These are phyloP conservation scores for Antheraea assamensis DNA, from an alignment of 2,888 invertebrate species.

Conservation along the genomic window DNA sequence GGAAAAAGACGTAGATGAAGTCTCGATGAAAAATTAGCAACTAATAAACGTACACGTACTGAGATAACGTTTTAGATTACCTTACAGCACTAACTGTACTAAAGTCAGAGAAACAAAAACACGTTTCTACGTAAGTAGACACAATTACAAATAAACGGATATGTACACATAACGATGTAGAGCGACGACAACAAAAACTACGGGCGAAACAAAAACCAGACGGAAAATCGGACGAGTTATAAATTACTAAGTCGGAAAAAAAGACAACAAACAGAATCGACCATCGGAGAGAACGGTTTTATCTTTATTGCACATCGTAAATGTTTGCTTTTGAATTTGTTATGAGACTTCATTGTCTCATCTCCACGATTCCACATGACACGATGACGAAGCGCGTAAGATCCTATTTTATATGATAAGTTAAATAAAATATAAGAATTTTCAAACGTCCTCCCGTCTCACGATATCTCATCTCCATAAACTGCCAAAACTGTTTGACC, in stretches of 20 bases:
- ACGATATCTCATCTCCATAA: too few relatives aligned
- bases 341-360: conserved; percentile 3
- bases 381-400: neutral
- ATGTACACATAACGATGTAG: neutral
- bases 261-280: neutral
- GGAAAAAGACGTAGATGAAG: too few relatives aligned
- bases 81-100: neutral
- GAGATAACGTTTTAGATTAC: neutral
- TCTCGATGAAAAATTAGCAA: too few relatives aligned
- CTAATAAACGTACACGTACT: neutral
- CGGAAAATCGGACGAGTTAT: conserved; percentile 7
- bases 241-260: neutral
- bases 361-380: neutral
- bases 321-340: neutral
- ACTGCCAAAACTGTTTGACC: too few relatives aligned
- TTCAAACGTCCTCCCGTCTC: too few relatives aligned
- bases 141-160: neutral
- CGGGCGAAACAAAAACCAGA: conserved; percentile 5
- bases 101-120: conserved; percentile 5
- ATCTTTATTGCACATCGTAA: conserved; percentile 3
- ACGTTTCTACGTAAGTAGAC: neutral
- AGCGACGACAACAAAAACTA: neutral
- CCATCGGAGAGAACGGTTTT: neutral
- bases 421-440: neutral
- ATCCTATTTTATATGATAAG: neutral